phyloP scores from a whole-genome alignment of 37 sponge, comb jelly and placozoan species.

The Haliclona indistincta region DNA sequence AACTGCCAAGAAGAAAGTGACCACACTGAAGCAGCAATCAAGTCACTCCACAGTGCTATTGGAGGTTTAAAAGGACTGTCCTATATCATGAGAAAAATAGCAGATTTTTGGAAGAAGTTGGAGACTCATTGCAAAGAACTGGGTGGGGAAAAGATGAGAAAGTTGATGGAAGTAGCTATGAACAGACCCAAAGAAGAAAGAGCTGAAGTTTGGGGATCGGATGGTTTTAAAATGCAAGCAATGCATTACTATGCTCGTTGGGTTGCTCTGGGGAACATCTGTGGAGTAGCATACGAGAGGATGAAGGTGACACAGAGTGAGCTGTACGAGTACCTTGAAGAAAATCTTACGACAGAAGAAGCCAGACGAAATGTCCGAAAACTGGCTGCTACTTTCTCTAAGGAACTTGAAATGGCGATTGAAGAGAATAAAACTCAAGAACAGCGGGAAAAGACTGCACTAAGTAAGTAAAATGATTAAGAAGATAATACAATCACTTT shows the following conservation, averaged over 20 bases:
- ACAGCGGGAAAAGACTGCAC: no score
- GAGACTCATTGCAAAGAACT: constrained; percentile 32
- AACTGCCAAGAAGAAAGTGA: constrained; percentile 2
- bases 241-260: constrained; percentile 25
- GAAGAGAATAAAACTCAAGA: constrained; percentile 29
- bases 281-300: constrained; percentile 3
- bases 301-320: constrained; percentile 28
- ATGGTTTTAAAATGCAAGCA: constrained; percentile 18
- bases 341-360: constrained; percentile 11
- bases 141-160: constrained; percentile 4
- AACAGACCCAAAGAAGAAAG: constrained; percentile 7
- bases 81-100: constrained; percentile 28
- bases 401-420: constrained; percentile 18
- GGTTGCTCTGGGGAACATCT: constrained; percentile 37
- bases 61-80: constrained; percentile 32
- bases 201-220: constrained; percentile 13
- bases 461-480: no score
- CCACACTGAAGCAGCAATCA: constrained; percentile 13
- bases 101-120: constrained; percentile 37
- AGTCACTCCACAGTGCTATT: constrained; percentile 23
- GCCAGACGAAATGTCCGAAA: constrained; percentile 9
- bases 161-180: constrained; percentile 5
- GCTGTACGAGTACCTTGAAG: constrained; percentile 17
- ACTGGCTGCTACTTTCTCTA: constrained; percentile 11
- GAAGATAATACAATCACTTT: no score